Evolutionary conservation across 2,888 invertebrate species (phyloP).

Genomic region (Diaprepes abbreviatus): DNA sequence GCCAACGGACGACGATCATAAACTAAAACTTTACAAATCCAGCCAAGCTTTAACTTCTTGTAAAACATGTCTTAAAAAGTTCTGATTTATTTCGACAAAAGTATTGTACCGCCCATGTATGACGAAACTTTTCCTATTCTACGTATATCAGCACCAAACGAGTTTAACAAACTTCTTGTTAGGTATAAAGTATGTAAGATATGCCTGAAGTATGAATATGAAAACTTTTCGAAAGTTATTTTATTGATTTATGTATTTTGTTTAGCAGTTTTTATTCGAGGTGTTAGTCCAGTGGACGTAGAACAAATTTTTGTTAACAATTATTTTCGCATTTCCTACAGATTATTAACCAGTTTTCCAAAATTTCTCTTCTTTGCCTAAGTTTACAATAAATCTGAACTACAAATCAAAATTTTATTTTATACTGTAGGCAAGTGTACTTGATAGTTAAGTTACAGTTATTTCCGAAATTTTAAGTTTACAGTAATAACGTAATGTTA

Average conservation of each 20-base stretch:
- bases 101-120: constrained; percentile 1
- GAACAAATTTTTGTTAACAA: too few relatives aligned
- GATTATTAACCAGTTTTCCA: too few relatives aligned
- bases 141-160: constrained; percentile 10
- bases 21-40: neutral
- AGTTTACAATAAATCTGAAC: too few relatives aligned
- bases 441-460: too few relatives aligned
- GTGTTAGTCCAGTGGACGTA: too few relatives aligned
- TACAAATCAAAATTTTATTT: too few relatives aligned
- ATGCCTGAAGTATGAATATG: constrained; percentile 1
- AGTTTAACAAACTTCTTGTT: constrained; percentile 9
- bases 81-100: constrained; percentile 5
- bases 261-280: too few relatives aligned
- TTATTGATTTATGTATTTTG: neutral
- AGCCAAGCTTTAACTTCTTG: neutral
- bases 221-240: constrained; percentile 2
- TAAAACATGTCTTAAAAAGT: neutral
- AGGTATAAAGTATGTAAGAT: neutral
- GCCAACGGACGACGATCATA: neutral
- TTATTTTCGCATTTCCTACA: too few relatives aligned
- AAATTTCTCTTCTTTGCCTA: too few relatives aligned
- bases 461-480: too few relatives aligned
- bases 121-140: constrained; percentile 4
- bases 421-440: too few relatives aligned
- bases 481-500: too few relatives aligned